Evolutionary conservation across 2,113 vertebrate genomes (phyloP), one percentile per base, ranked within the genome.

Genomic region (Pristiophorus japonicus): DNA sequence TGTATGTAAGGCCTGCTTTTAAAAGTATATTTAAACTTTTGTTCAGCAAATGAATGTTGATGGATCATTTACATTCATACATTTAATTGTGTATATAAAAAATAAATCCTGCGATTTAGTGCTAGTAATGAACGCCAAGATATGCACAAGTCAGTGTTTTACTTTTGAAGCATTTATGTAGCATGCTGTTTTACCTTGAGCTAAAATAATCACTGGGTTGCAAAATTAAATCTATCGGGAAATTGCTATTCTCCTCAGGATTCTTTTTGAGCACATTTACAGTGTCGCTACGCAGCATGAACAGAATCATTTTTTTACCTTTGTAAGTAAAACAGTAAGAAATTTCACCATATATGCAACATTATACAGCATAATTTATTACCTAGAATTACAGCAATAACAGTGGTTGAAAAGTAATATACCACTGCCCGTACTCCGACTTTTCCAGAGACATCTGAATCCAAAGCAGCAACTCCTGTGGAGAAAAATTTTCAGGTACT

Each of bases 391-490:
- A 99, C 99, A 34, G 99, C 99, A 73, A 99, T 98, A 96, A 98
- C 95, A 6, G 99, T 99, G 73, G 99, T 99, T 96, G 97, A 98
- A 96, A 99, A 97, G 96, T 99, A 99, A 97, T 99, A 99, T 0
- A 98, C 4, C 0, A 99, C 97, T 11, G 99, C 99, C 93, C 98
- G 97, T 45, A 99, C 97, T 66, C 99, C 99, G 18, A 99, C 99
- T 96, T 98, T 99, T 95, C 99, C 99, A 94, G 99, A 99, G 38
- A 99, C 96, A 0, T 96, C 98, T 2, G 99, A 99, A 97, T 99
- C 99, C 97, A 99, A 97, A 14, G 98, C 98, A 96, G 99, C 99
- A 88, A 99, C 98, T 96, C 99, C 99, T 99, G 42, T 96, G 88
- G 96, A 87, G 78, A 62, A 4, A 96, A 55, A 70, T 94, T n/a